Base-by-base conservation (phyloP, 2,888 invertebrate genomes). In the Leptinotarsa juncta region DNA sequence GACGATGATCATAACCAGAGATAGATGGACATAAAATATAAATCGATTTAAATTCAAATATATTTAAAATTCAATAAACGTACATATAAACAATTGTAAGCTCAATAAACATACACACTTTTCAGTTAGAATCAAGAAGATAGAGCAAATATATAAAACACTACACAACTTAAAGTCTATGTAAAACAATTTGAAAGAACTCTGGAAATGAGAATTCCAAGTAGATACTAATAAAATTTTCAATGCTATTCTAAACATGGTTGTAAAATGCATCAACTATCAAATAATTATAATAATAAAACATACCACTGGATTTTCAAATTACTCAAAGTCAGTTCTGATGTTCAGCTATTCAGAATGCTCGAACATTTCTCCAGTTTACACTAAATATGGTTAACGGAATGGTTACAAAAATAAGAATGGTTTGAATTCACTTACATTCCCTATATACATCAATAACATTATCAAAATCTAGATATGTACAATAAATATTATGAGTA, bases 401-500 rank as follows among this genome's bases (percentile, higher is more conserved):
- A 62, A 32, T 62, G 32, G 15, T 62, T 62, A 16, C 16, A 62
- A 62, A 42, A 62, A 32, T 15, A 15, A 26, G 42, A 32, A 62
- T 32, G 42, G 62, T 62, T 32, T 18, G 3, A 26, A 42, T 62
- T 62, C 12, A 42, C 62, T 12, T 62, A 62, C 62, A 62, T n/a
- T 23, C 42, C n/a, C 16, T 62, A 62, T 62, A 62, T 62, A 62
- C 62, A 62, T 32, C 62, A 62, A n/a, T 60, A 60, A 60, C 5
- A 60, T 26, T 32, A 62, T 62, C 42, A 62, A 62, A 62, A 62
- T 62, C 62, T 62, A 62, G 42, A 62, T 62, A 62, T 62, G 62
- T 62, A 62, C 62, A 62, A 62, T 62, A 62, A 62, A 62, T 62
- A 62, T 62, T 62, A 62, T 16, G 62, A 62, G 20, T 57, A 62